These are phyloP conservation scores for Gerris buenoi DNA, from an alignment of 1,140 invertebrate genomes.

Conservation along the genomic window DNA sequence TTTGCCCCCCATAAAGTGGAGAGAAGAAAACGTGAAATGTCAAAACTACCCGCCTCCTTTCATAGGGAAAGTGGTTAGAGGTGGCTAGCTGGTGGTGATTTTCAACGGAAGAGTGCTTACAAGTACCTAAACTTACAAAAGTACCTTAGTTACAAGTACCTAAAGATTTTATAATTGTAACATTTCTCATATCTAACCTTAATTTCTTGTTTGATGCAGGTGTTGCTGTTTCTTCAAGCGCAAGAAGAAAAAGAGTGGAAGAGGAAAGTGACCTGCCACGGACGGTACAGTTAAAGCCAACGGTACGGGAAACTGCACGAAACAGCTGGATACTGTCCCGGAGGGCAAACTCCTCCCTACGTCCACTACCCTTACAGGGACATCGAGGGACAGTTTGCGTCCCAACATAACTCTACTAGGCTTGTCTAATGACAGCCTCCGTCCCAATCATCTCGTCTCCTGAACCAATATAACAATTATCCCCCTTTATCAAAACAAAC, in stretches of 20 bases:
- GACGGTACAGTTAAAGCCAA: constrained; percentile 40
- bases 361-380: constrained; percentile 12
- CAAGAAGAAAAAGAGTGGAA: constrained; percentile 85
- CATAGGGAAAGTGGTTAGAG: too few relatives aligned
- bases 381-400: constrained; percentile 6
- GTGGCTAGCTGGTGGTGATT: too few relatives aligned
- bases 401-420: not conserved
- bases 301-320: constrained; percentile 45
- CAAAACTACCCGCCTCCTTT: too few relatives aligned
- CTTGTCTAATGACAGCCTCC: not conserved
- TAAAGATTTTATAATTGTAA: too few relatives aligned
- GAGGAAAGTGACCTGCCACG: constrained; percentile 58
- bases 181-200: too few relatives aligned
- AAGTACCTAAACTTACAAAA: too few relatives aligned
- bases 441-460: not conserved
- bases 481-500: too few relatives aligned
- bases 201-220: constrained; percentile 47
- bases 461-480: too few relatives aligned
- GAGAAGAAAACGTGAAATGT: too few relatives aligned
- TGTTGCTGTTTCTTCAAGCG: constrained; percentile 93
- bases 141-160: too few relatives aligned
- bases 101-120: too few relatives aligned
- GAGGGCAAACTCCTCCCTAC: constrained; percentile 44
- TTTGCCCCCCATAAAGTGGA: too few relatives aligned
- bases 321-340: constrained; percentile 49